phyloP scores from a whole-genome alignment of 2,797 vertebrate species.

The Cuniculus paca region DNA sequence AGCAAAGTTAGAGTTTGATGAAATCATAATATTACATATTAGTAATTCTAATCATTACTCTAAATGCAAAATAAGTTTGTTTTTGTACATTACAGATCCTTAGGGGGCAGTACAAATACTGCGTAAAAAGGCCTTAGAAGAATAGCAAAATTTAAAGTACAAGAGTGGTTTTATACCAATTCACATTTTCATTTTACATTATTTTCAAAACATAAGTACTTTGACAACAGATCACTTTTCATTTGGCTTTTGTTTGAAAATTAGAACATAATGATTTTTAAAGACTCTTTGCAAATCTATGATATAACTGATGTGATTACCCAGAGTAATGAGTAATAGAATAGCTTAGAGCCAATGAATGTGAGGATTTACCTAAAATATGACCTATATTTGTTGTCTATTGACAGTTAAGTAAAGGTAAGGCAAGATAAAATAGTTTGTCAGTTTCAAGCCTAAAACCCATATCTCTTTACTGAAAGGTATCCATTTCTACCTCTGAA shows the following conservation, averaged over 20 bases:
- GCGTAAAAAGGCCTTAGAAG: conserved; percentile 32
- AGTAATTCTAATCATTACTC: conserved; percentile 67
- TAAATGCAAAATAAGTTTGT: conserved; percentile 39
- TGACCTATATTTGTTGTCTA: background rate
- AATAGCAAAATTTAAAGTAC: conserved; percentile 53
- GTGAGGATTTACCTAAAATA: background rate
- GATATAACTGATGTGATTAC: background rate
- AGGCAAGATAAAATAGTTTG: background rate
- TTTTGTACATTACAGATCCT: conserved; percentile 62
- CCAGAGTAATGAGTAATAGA: conserved; percentile 15
- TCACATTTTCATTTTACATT: conserved; percentile 26
- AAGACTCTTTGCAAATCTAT: background rate
- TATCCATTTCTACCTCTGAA: background rate
- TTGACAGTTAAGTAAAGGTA: background rate
- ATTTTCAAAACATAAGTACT: conserved; percentile 52
- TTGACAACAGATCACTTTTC: background rate
- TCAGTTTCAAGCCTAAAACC: background rate
- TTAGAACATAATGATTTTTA: background rate
- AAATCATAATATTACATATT: conserved; percentile 56
- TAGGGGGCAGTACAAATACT: conserved; percentile 54
- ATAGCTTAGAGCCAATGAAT: background rate
- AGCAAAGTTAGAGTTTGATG: conserved; percentile 50
- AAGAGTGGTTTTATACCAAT: conserved; percentile 12
- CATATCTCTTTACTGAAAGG: background rate
- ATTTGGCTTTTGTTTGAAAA: conserved; percentile 23